Conservation (phyloP, 2,113 vertebrate genomes). For the Ailuropoda melanoleuca region DNA sequence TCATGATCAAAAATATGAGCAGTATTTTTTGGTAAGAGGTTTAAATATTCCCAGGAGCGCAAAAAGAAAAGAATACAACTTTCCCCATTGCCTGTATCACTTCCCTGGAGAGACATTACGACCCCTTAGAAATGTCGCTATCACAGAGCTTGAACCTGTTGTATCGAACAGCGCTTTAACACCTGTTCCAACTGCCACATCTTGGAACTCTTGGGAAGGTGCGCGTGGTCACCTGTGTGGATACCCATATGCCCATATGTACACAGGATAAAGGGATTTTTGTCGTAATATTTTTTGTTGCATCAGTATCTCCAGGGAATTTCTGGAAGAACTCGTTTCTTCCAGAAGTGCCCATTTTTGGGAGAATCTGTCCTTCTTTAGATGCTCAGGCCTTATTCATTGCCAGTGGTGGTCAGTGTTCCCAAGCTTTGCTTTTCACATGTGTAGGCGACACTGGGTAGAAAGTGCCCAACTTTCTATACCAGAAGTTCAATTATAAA, state of each 20-base stretch:
- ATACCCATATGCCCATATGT: fast-evolving
- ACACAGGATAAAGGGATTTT: background rate
- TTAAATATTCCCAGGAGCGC: background rate
- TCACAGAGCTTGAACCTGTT: too few species aligned
- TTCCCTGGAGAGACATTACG: background rate
- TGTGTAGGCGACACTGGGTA: background rate
- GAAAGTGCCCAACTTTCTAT: background rate
- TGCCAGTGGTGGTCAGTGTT: background rate
- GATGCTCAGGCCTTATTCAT: background rate
- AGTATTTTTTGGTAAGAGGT: background rate
- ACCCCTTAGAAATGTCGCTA: background rate
- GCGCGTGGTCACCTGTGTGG: background rate
- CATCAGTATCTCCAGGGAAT: background rate
- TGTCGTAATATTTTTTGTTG: background rate
- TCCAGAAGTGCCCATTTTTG: background rate
- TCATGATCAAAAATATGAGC: background rate
- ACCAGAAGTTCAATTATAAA: conserved; percentile 48
- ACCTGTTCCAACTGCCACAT: background rate
- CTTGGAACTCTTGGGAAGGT: background rate
- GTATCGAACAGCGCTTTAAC: background rate
- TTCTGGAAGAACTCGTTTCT: background rate
- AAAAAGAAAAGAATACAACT: background rate
- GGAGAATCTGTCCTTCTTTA: background rate
- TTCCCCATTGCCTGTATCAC: background rate
- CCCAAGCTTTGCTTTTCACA: background rate